phyloP scores from a whole-genome alignment of 1,140 invertebrate species.

The Eupristina koningsbergeri region DNA sequence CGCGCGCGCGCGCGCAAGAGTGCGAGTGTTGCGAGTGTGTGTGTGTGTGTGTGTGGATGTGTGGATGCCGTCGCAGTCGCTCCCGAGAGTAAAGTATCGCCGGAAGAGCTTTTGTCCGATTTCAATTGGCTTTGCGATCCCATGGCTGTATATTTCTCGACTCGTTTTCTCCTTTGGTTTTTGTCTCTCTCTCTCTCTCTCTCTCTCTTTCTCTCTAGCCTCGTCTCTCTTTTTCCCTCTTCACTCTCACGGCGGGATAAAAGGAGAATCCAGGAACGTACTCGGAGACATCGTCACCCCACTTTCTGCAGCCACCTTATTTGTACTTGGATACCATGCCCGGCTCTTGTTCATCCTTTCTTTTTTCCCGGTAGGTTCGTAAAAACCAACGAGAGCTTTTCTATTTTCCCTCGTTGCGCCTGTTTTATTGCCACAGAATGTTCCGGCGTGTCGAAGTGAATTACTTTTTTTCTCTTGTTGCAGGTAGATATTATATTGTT shows the following conservation, averaged over 20 bases:
- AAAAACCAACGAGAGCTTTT: constrained; percentile 33
- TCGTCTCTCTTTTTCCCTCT: background rate
- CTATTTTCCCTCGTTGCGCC: constrained; percentile 4
- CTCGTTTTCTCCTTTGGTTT: too few relatives aligned
- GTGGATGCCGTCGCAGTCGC: background rate
- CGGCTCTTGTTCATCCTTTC: background rate
- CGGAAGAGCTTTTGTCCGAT: constrained; percentile 54
- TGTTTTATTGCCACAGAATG: constrained; percentile 8
- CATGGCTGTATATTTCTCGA: background rate
- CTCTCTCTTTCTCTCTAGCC: background rate
- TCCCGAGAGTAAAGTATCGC: constrained; percentile 47
- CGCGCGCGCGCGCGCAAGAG: background rate
- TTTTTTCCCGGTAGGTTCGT: background rate
- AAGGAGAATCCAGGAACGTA: constrained; percentile 20
- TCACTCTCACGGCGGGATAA: constrained; percentile 10
- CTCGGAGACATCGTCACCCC: constrained; percentile 20
- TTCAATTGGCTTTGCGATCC: constrained; percentile 51
- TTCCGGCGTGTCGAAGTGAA: constrained; percentile 6
- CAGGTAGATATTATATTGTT: background rate
- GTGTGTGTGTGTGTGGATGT: background rate
- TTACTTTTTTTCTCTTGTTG: background rate
- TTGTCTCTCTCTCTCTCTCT: background rate
- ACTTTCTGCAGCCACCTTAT: constrained; percentile 14
- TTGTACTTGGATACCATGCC: constrained; percentile 27
- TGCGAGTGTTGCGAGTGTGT: background rate